Base-by-base conservation (phyloP, 2,797 vertebrate genomes). In the Etheostoma perlongum region DNA sequence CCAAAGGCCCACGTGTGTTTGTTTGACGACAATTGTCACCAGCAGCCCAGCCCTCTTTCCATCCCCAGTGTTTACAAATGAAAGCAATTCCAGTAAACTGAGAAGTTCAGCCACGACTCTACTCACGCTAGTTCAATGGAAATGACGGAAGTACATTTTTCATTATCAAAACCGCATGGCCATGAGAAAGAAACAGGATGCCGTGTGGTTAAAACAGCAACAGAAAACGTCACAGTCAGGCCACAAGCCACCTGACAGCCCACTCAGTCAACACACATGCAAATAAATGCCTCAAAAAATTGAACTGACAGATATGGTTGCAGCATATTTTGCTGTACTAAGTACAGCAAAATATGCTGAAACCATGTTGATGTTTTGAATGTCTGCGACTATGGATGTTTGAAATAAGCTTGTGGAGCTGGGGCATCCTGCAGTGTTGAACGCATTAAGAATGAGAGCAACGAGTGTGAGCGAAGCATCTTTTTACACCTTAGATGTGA, bases 111-210 rank as follows among this genome's bases (percentile, higher is more conserved):
- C 83, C 82, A 79, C 68, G 69, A 85, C 86, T 87, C 44, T n/a
- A 76, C 89, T 85, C 78, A 86, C 70, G 59, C 64, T 47, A 75
- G 70, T 94, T 95, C 88, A 89, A 90, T 93, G 91, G 93, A 95
- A 95, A 94, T 91, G 92, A 95, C 88, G 89, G 92, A 95, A 94
- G 91, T 91, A 81, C 79, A 82, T 88, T 91, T 94, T 93, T 94
- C 90, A 93, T 93, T 90, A 93, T 90, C 91, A 92, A 91, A 93
- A 93, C 92, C 90, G 77, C 92, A 92, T 40, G 55, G 86, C 84
- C 83, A 44, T 87, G 87, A 89, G 81, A 84, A 75, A 92, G 91
- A 93, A 93, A 95, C 93, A 95, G 94, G 95, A 95, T 92, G 93
- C 86, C 67, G 65, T 93, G 94, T 85, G 94, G 93, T 93, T 93